Conservation (phyloP, 2,113 vertebrate species). For the Notiomystis cincta region DNA sequence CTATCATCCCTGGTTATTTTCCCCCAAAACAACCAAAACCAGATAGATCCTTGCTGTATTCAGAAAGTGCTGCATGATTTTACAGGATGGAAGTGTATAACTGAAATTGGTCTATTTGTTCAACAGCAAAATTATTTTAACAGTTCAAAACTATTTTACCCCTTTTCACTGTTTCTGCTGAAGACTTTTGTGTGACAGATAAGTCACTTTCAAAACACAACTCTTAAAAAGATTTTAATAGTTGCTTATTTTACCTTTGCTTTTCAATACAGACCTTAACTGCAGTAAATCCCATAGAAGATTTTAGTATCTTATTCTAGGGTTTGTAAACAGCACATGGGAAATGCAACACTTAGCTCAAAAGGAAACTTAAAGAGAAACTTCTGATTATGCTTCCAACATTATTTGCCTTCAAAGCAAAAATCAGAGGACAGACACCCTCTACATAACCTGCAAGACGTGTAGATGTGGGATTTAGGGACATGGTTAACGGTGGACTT, state of each 20-base stretch:
- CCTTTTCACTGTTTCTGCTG: not conserved
- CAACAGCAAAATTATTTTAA: not conserved
- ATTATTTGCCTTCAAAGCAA: not conserved
- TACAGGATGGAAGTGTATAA: not conserved
- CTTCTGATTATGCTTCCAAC: not conserved
- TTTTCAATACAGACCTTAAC: not conserved
- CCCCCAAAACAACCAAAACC: slow-evolving; percentile 10
- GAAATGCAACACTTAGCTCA: not conserved
- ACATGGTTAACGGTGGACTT: not conserved
- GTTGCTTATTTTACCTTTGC: not conserved
- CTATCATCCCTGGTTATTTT: slow-evolving; percentile 1
- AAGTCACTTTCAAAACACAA: not conserved
- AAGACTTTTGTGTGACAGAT: not conserved
- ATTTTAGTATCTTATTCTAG: not conserved
- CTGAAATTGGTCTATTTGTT: not conserved
- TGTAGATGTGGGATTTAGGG: not conserved
- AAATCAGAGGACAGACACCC: not conserved
- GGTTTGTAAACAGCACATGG: not conserved
- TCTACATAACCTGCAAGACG: not conserved
- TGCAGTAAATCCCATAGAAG: not conserved
- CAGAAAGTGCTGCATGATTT: not conserved
- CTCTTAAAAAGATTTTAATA: not conserved
- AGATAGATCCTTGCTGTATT: not conserved
- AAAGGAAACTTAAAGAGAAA: not conserved
- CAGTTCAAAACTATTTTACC: not conserved